Evolutionary conservation across 1,140 invertebrate genomes (phyloP).

Genomic region (Conus betulinus): DNA sequence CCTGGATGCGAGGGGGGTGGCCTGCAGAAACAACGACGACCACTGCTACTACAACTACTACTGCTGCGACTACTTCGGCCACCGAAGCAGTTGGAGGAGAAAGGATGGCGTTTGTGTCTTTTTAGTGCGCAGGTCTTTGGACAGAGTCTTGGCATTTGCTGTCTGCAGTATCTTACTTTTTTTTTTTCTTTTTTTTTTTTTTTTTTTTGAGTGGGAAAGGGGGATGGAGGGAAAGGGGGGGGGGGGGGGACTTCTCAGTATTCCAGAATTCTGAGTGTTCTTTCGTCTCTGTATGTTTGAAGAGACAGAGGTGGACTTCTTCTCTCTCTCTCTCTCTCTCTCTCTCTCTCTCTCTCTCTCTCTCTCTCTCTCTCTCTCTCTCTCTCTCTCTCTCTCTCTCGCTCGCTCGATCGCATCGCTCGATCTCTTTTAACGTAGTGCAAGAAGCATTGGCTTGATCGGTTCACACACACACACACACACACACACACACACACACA

Average conservation of each 20-base stretch:
- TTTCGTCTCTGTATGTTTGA: too few species aligned
- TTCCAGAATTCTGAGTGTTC: background rate
- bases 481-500: background rate
- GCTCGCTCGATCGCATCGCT: background rate
- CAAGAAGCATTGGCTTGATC: background rate
- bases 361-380: constrained; percentile 15
- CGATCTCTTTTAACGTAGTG: background rate
- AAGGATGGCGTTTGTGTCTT: background rate
- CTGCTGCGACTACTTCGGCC: background rate
- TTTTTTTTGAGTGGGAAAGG: too few species aligned
- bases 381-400: constrained; percentile 4
- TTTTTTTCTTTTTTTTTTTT: too few species aligned
- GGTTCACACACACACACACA: background rate
- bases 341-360: background rate
- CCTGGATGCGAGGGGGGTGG: background rate
- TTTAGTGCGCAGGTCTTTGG: background rate
- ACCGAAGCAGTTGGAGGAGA: background rate
- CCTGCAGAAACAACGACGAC: too few species aligned
- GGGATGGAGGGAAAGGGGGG: background rate
- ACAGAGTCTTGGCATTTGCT: background rate
- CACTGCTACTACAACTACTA: background rate
- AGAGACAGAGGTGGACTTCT: too few species aligned
- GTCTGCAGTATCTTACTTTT: background rate
- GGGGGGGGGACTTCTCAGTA: too few species aligned
- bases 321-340: constrained; percentile 8